These are phyloP conservation scores for Phrixothrix hirtus DNA, from an alignment of 2,888 invertebrate species.

Conservation along the genomic window DNA sequence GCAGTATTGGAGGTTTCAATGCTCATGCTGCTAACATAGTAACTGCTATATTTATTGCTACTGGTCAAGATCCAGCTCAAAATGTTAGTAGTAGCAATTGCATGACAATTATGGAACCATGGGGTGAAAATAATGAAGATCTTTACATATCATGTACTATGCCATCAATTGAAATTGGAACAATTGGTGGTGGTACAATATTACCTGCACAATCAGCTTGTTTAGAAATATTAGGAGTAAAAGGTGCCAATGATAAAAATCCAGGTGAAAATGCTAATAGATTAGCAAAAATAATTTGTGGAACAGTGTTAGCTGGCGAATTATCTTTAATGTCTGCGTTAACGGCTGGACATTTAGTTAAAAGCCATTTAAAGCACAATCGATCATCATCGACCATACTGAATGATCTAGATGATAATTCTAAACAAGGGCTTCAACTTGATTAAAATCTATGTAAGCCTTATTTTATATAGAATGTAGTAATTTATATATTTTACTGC, in stretches of 20 bases:
- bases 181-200: constrained; percentile 85
- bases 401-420: neutral
- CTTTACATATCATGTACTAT: constrained; percentile 94
- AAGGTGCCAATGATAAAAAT: constrained; percentile 67
- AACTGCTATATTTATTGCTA: constrained; percentile 95
- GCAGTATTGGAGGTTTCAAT: constrained; percentile 92
- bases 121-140: constrained; percentile 76
- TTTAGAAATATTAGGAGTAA: constrained; percentile 83
- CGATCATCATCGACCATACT: constrained; percentile 7
- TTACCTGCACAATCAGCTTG: constrained; percentile 90
- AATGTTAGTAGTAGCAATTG: constrained; percentile 95
- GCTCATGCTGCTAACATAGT: constrained; percentile 99
- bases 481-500: too few relatives aligned
- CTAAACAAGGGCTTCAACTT: too few relatives aligned
- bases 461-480: too few relatives aligned
- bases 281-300: constrained; percentile 89
- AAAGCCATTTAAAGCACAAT: constrained; percentile 94
- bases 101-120: constrained; percentile 90
- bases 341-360: constrained; percentile 92
- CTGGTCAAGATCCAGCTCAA: constrained; percentile 98
- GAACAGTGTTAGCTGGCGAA: constrained; percentile 95
- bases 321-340: constrained; percentile 95
- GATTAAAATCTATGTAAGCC: too few relatives aligned
- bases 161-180: constrained; percentile 97
- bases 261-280: constrained; percentile 90